Conservation (phyloP, 2,797 vertebrate genomes). For the Paramormyrops hopkinsi region DNA sequence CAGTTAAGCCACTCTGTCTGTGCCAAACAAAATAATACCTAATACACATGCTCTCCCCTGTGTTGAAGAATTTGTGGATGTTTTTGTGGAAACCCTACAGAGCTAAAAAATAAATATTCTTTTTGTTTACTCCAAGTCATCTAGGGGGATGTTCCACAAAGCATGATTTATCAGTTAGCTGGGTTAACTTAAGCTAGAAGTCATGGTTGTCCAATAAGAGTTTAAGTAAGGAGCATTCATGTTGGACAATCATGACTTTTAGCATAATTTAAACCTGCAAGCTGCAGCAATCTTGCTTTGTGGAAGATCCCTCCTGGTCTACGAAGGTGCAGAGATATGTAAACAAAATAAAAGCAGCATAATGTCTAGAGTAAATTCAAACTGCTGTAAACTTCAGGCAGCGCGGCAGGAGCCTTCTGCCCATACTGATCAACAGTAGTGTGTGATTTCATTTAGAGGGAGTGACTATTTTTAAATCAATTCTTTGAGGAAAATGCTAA, state of each 20-base stretch:
- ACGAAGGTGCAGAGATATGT: background rate
- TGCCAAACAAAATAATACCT: background rate
- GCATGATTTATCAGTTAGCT: background rate
- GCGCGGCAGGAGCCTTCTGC: background rate
- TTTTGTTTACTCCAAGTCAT: background rate
- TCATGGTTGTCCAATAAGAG: background rate
- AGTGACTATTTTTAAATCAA: background rate
- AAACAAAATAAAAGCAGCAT: background rate
- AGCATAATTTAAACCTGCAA: background rate
- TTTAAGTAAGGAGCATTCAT: background rate
- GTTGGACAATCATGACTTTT: background rate
- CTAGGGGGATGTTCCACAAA: background rate
- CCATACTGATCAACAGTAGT: background rate
- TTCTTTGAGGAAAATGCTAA: background rate
- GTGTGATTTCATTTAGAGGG: background rate
- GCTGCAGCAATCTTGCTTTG: background rate
- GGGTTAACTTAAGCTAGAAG: background rate
- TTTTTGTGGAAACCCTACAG: background rate
- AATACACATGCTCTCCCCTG: background rate
- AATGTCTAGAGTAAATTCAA: background rate
- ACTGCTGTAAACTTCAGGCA: background rate
- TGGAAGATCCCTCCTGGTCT: background rate
- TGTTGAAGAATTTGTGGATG: background rate
- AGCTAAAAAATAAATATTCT: background rate
- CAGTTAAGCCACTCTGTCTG: background rate